phyloP scores from a whole-genome alignment of 2,113 vertebrate genomes.

The Geococcyx californianus region DNA sequence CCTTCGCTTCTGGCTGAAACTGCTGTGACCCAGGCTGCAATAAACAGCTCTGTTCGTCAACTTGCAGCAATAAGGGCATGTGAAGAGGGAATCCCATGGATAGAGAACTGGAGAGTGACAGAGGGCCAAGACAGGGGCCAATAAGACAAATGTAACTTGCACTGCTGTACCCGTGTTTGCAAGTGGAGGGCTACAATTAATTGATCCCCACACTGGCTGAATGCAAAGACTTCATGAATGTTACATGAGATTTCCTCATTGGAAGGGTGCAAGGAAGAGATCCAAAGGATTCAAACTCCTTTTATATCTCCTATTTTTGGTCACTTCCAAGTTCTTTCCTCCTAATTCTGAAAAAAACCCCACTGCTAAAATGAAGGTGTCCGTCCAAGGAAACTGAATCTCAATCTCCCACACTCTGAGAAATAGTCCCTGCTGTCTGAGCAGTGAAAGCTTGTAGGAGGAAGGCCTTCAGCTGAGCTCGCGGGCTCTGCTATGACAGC shows the following conservation, averaged over 20 bases:
- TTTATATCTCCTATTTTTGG: background rate
- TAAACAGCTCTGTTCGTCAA: background rate
- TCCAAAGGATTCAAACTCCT: background rate
- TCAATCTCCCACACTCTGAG: background rate
- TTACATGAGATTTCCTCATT: background rate
- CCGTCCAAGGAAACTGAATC: background rate
- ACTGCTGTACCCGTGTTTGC: background rate
- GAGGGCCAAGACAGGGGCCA: background rate
- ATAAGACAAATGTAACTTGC: background rate
- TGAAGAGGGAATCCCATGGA: background rate
- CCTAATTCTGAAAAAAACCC: background rate
- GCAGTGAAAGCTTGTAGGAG: background rate
- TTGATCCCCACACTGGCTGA: no score
- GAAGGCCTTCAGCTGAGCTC: background rate
- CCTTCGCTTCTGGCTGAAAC: background rate
- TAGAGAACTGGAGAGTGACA: background rate
- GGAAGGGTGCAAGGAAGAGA: background rate
- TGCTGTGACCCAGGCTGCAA: background rate
- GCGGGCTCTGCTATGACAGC: fast-evolving
- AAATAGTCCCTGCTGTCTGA: background rate
- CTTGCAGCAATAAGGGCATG: fast-evolving
- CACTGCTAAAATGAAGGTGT: background rate
- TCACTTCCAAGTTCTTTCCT: background rate
- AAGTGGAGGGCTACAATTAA: background rate
- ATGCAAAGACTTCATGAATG: background rate